These are phyloP conservation scores for Threskiornis aethiopicus DNA, from an alignment of 2,797 vertebrate species.

Conservation along the genomic window DNA sequence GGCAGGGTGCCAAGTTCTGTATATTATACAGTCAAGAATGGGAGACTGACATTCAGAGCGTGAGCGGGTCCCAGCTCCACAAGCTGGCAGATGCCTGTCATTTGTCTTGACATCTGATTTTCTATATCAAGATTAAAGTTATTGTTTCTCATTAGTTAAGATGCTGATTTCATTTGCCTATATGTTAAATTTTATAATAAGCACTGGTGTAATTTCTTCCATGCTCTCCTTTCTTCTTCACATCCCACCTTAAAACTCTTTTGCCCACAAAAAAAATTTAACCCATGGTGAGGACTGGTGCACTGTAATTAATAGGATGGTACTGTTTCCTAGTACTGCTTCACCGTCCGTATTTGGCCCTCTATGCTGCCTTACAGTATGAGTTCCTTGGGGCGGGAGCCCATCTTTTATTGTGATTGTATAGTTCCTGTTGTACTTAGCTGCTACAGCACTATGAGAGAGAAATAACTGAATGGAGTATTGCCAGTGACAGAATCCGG, in stretches of 20 bases:
- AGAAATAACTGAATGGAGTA: not conserved
- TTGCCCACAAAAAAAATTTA: not conserved
- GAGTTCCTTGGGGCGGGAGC: not conserved
- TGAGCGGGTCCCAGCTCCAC: not conserved
- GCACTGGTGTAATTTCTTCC: not conserved
- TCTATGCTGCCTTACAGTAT: not conserved
- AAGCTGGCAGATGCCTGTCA: not conserved
- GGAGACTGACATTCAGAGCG: not conserved
- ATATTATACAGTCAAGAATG: not conserved
- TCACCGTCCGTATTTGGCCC: accelerated
- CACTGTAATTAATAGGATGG: not conserved
- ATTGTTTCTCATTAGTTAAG: not conserved
- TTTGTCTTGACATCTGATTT: not conserved
- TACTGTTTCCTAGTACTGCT: not conserved
- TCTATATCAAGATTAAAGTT: not conserved
- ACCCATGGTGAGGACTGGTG: not conserved
- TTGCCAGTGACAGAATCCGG: not conserved
- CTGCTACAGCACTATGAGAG: not conserved
- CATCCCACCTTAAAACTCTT: not conserved
- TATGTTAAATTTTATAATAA: not conserved
- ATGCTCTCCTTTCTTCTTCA: not conserved
- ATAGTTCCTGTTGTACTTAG: not conserved
- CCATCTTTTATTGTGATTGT: not conserved
- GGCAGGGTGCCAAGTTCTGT: not conserved
- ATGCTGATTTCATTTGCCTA: not conserved